Evolutionary conservation across 2,113 vertebrate species (phyloP), one percentile per base, ranked within the genome.

Genomic region (Gila orcuttii): DNA sequence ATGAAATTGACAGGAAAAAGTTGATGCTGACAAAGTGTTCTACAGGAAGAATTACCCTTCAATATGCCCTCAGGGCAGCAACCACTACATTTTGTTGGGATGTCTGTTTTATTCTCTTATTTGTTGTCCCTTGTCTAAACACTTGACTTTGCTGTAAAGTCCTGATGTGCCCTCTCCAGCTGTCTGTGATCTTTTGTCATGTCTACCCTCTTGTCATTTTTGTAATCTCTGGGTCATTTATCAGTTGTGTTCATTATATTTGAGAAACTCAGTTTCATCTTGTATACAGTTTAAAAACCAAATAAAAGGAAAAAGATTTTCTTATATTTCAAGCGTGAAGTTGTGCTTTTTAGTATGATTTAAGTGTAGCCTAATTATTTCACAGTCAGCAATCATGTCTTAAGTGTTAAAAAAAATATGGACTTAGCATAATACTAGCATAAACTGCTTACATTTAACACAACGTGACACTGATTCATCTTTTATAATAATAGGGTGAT

Each of bases 241-340:
- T 87, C 86, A 87, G 90, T 47, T 83, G 60, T 52, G 74, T 83
- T 87, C 25, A 91, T 88, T 89, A 81, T 39, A 73, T 91, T 92
- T 92, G 82, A 92, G 91, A 92, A 91, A 93, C 93, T 92, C 92
- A 87, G 89, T 92, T 93, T 93, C 91, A 93, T 93, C 93, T 95
- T 95, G 93, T 94, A 95, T 92, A 91, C 88, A 90, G 93, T 94
- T 92, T 93, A 92, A 94, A 94, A 93, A 89, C 89, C 89, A 94
- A 94, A 93, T 94, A 94, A 95, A 94, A 92, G 86, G 59, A 78
- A 86, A 89, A 93, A 90, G 84, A 92, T 92, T 89, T 94, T 90
- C 92, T 95, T 95, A 92, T 95, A 94, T 86, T 87, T 76, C 64
- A 77, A 17, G 42, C 17, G 57, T 36, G 36, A 55, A 33, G 89